Evolutionary conservation across 2,113 vertebrate species (phyloP), one percentile per base, ranked within the genome.

Genomic region (Hippocampus guttulatus): DNA sequence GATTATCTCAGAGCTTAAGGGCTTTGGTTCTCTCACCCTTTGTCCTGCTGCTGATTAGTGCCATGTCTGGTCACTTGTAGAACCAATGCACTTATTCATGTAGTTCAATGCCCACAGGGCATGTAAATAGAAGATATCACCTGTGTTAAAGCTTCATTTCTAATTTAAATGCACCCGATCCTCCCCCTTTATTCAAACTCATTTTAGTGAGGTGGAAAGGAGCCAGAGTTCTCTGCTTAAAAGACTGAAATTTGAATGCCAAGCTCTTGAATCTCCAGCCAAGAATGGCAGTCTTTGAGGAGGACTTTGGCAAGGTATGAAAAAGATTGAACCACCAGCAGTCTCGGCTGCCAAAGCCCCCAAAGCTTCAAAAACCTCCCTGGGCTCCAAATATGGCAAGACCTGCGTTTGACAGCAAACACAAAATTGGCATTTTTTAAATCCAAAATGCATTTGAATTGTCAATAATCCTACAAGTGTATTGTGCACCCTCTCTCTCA

Each of bases 311-410:
- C 87, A 23, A 43, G 67, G 70, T 66, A 78, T 90, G 86, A 90
- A 90, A 83, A 85, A 80, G 84, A 85, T 74, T 85, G 79, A 80
- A 84, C 82, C 77, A 64, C 74, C 86, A 84, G 84, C 75, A 66
- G 75, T 18, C 0, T 41, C 49, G 55, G 75, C 64, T 83, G 87
- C 88, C 86, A 85, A 71, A 73, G 76, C 84, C 77, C 63, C 65
- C 73, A 67, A 60, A 69, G 82, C 71, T 40, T 78, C 51, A 74
- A 60, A 80, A 38, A 80, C 6, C 71, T 71, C 65, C 75, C 81
- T 70, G 82, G 67, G 74, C 61, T 79, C 78, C 71, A 79, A 83
- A 83, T 85, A 83, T 84, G 83, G 83, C 68, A 81, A 71, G 40
- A 40, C 73, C 71, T 69, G 72, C 68, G 79, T 64, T 78, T 64